Percentiles rank a stretch among this genome's conserved stretches.
Evolutionary conservation across 2,113 vertebrate species (phyloP).

Genomic region (Anolis sagrei): DNA sequence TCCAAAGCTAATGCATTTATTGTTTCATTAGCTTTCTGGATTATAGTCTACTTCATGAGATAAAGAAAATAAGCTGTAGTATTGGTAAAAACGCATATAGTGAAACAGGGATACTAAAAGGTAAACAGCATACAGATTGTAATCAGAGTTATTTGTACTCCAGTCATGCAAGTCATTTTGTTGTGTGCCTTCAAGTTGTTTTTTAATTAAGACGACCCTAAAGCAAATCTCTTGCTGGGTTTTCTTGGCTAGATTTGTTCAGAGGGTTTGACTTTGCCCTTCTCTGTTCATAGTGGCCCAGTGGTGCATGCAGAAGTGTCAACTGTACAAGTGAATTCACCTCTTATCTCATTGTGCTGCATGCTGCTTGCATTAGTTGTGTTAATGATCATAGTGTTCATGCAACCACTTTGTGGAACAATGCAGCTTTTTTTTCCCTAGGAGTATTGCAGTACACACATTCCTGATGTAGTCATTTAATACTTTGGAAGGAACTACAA

Average conservation of each 20-base stretch:
- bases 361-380: background rate
- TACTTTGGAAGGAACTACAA: slow-evolving; percentile 3
- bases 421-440: background rate
- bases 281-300: no score
- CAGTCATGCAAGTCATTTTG: no score
- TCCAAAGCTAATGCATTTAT: background rate
- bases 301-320: no score
- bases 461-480: background rate
- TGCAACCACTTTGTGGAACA: background rate
- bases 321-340: background rate
- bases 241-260: no score
- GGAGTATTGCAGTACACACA: background rate
- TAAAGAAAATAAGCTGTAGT: background rate
- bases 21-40: background rate
- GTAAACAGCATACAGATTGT: background rate
- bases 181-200: background rate
- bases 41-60: background rate
- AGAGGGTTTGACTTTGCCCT: no score
- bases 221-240: no score
- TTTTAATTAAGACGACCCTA: no score
- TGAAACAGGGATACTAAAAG: background rate
- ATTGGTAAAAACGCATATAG: background rate
- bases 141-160: background rate
- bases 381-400: background rate
- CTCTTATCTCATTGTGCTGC: background rate